Percentiles rank a stretch among this genome's conserved stretches.
phyloP scores from a whole-genome alignment of 2,888 invertebrate genomes.

The Lucinisca nassula region DNA sequence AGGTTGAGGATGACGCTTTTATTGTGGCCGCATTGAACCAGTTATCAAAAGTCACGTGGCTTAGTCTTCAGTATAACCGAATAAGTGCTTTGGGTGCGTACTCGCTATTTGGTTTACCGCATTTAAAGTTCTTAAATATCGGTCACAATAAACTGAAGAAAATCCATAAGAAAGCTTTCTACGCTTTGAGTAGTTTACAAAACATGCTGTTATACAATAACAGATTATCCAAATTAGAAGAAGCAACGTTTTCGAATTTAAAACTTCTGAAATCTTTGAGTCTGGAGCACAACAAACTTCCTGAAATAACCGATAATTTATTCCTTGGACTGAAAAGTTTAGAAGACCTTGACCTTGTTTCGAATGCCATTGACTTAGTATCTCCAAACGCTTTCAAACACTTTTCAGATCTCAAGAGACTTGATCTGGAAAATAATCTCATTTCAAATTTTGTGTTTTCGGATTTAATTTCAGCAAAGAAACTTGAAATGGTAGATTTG shows the following conservation, averaged over 20 bases:
- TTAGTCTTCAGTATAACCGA: constrained; percentile 77
- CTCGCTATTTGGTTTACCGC: constrained; percentile 74
- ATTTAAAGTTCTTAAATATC: constrained; percentile 77
- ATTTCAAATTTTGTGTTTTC: constrained; percentile 72
- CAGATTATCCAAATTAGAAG: constrained; percentile 62
- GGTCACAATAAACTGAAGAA: constrained; percentile 75
- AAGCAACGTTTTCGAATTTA: constrained; percentile 74
- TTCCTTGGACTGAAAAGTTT: constrained; percentile 74
- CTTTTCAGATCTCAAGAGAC: constrained; percentile 68
- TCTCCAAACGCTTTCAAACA: constrained; percentile 70
- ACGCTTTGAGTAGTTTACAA: constrained; percentile 71
- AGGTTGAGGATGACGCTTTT: constrained; percentile 76
- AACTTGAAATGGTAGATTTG: constrained; percentile 70
- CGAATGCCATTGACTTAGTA: constrained; percentile 72
- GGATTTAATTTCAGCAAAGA: constrained; percentile 64
- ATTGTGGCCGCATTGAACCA: constrained; percentile 71
- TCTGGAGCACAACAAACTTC: constrained; percentile 74
- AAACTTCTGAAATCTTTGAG: constrained; percentile 71
- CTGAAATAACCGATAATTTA: constrained; percentile 64
- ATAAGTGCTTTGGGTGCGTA: constrained; percentile 66
- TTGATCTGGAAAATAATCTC: constrained; percentile 73
- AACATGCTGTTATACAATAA: constrained; percentile 75
- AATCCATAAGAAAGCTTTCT: constrained; percentile 74
- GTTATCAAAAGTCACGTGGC: constrained; percentile 76
- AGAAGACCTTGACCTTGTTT: constrained; percentile 73